Evolutionary conservation across 2,113 vertebrate genomes (phyloP), one percentile per base, ranked within the genome.

Genomic region (Pseudorasbora parva): DNA sequence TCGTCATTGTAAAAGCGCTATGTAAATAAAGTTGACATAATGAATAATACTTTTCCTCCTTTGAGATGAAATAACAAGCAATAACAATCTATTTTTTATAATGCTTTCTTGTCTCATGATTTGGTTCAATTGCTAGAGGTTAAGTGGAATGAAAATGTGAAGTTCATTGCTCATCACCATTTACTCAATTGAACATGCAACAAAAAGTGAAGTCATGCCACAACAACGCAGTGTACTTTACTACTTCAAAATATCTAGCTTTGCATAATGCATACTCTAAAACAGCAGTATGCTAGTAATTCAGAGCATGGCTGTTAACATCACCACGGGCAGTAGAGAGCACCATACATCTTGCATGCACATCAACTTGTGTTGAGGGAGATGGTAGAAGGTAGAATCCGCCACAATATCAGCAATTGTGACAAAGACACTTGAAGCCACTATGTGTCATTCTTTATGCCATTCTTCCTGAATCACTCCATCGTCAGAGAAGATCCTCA

Each of bases 361-460:
- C 9, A 8, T 37, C 75, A 79, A 45, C 37, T 62, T 64, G 14
- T 64, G 77, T 27, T 45, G 15, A 14, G 59, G 45, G 14, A 45
- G n/a, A 51, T 14, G 45, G n/a, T n/a, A n/a, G 43, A 9, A 49
- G n/a, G 25, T 49, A 23, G 43, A 15, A 79, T 15, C 23, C 0
- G 25, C 9, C 43, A 66, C 78, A 66, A 79, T 49, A 21, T 30
- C 43, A 66, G 41, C 27, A 1, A 66, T 25, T 43, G 37, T 59
- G 14, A 17, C 23, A 27, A 47, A 49, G 37, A 59, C 57, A 43
- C 41, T 41, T 17, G 33, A 60, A 72, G 68, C 60, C 86, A 62
- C 51, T 25, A 21, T 43, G 27, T 77, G 78, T 49, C 74, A 87
- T 54, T 68, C 79, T 82, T 62, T 41, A 33, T 51, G 56, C 57